These are phyloP conservation scores for Crypturellus tataupa DNA, from an alignment of 2,797 vertebrate species.

Conservation along the genomic window DNA sequence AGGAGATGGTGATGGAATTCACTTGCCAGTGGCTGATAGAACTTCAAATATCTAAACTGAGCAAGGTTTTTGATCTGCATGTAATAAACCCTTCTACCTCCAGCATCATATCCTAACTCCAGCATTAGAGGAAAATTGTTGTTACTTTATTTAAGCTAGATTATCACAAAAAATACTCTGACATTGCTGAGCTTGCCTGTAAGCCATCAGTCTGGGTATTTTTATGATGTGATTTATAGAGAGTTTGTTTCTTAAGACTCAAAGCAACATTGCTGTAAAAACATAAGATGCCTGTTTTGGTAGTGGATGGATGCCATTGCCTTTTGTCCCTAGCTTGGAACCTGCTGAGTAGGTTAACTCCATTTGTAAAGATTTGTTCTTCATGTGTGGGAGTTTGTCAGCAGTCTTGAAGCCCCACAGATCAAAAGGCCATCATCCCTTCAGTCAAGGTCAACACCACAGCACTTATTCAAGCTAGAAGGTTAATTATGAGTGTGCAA, in stretches of 20 bases:
- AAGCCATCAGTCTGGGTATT: slow-evolving; percentile 28
- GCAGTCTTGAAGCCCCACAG: not conserved
- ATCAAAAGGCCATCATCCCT: not conserved
- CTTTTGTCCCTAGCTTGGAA: not conserved
- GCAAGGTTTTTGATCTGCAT: slow-evolving; percentile 27
- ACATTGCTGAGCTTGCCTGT: slow-evolving; percentile 26
- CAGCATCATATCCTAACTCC: not conserved
- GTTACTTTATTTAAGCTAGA: not conserved
- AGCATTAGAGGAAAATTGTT: not conserved
- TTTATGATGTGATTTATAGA: slow-evolving; percentile 72
- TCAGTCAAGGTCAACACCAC: not conserved
- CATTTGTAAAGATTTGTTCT: slow-evolving; percentile 22
- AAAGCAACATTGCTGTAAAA: slow-evolving; percentile 51
- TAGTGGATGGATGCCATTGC: slow-evolving; percentile 18
- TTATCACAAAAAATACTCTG: not conserved
- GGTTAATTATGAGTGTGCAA: not conserved
- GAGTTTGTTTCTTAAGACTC: slow-evolving; percentile 54
- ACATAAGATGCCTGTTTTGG: slow-evolving; percentile 19
- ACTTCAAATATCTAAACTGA: not conserved
- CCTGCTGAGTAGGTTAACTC: not conserved
- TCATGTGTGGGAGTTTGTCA: slow-evolving; percentile 42
- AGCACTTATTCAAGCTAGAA: not conserved
- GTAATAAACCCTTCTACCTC: not conserved
- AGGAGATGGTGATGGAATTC: not conserved
- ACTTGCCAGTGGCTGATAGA: not conserved